Evolutionary conservation across 1,140 invertebrate species (phyloP), one percentile per base, ranked within the genome.

Genomic region (Drosophila sproati): DNA sequence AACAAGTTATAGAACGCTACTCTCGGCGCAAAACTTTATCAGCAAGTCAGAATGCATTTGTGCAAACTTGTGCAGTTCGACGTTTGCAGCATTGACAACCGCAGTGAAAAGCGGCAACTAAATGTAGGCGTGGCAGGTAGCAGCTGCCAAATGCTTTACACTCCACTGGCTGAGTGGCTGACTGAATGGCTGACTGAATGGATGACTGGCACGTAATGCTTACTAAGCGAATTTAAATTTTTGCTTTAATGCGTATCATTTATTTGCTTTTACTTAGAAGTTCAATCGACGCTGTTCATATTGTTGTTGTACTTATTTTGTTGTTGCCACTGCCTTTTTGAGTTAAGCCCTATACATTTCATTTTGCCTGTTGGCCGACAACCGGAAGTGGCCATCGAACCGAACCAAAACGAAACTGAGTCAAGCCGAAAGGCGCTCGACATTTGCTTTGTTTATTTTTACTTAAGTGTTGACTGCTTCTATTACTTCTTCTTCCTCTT

Each of bases 11-110:
- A 68, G 74, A 61, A 29, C 35, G 35, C 35, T 75, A 59, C 77
- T 80, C 73, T 69, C 77, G 77, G 77, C 80, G 57, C 61, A 71
- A 80, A 80, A 79, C 78, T 61, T 73, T 88, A 37, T n/a, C 12
- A 48, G 62, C 83, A 89, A 88, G 83, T 88, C 85, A 89, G 80
- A 87, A 89, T 88, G 83, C 83, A 88, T 88, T 88, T 39, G 73
- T 39, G 73, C 68, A 89, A 88, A 78, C 82, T 89, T 83, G 79
- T 73, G 12, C 73, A 70, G 69, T 75, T 68, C 62, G 77, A 69
- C 67, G 77, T 2, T 20, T 20, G 20, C 20, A 20, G 1, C 86
- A 88, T 88, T 88, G 80, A 75, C 83, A 88, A 89, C 83, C 80
- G 77, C 83, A 88, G 54, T 37, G 55, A 66, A 66, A 68, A 47